These are phyloP conservation scores for Odontocerum albicorne DNA, from an alignment of 2,888 invertebrate species.

Conservation along the genomic window DNA sequence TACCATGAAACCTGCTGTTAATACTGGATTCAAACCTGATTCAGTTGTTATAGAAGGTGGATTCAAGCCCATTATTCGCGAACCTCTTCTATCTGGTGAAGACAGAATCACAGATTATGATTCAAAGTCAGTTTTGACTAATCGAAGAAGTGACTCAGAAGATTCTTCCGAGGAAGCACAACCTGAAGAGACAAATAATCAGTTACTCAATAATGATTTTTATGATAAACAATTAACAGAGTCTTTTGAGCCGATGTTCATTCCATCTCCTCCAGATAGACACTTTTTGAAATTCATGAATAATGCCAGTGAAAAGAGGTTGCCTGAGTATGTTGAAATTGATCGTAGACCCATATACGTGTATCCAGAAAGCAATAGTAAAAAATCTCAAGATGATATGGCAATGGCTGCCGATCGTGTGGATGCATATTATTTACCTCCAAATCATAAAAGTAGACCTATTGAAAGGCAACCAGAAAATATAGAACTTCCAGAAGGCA, in stretches of 20 bases:
- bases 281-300: constrained; percentile 44
- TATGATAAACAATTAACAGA: constrained; percentile 60
- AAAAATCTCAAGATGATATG: constrained; percentile 51
- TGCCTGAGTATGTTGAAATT: constrained; percentile 43
- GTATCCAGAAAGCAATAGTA: constrained; percentile 42
- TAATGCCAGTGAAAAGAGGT: constrained; percentile 31
- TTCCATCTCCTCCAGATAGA: constrained; percentile 75
- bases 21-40: constrained; percentile 78
- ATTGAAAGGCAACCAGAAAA: constrained; percentile 46
- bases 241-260: constrained; percentile 78
- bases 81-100: constrained; percentile 55
- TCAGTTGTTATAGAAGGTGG: constrained; percentile 83
- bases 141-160: constrained; percentile 54
- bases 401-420: constrained; percentile 71
- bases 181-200: constrained; percentile 50
- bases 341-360: constrained; percentile 56
- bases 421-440: constrained; percentile 75
- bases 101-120: constrained; percentile 51
- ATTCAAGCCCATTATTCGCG: constrained; percentile 75
- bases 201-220: constrained; percentile 45
- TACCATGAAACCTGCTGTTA: constrained; percentile 61
- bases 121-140: constrained; percentile 49
- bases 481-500: constrained; percentile 51
- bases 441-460: constrained; percentile 59
- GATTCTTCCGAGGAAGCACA: constrained; percentile 52